Evolutionary conservation across 2,797 vertebrate species (phyloP).

Genomic region (Lophius americanus): DNA sequence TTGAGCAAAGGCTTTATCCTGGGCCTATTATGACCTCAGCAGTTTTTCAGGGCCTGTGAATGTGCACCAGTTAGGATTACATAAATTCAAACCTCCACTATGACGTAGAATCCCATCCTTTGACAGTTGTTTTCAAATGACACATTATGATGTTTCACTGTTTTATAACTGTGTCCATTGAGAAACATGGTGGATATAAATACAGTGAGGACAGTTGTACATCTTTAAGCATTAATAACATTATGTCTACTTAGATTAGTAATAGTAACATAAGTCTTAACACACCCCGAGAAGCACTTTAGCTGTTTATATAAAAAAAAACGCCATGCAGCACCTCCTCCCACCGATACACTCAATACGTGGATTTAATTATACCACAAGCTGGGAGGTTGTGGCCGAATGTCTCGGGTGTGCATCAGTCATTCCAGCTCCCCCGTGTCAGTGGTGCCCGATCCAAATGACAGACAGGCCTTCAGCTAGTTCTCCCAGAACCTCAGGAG

Average conservation of each 20-base stretch:
- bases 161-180: background rate
- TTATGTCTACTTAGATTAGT: background rate
- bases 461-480: conserved; percentile 59
- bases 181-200: conserved; percentile 1
- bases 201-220: background rate
- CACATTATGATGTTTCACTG: background rate
- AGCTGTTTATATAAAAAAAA: conserved; percentile 6
- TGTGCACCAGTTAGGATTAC: conserved; percentile 21
- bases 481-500: conserved; percentile 47
- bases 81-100: conserved; percentile 11
- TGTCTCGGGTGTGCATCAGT: conserved; percentile 34
- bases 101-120: background rate
- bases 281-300: conserved; percentile 10
- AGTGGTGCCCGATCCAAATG: conserved; percentile 49
- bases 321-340: background rate
- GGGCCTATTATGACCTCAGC: conserved; percentile 67
- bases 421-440: conserved; percentile 35
- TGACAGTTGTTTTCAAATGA: conserved; percentile 6
- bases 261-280: background rate
- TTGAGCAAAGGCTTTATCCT: conserved; percentile 55
- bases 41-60: conserved; percentile 42
- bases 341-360: conserved; percentile 11
- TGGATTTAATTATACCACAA: conserved; percentile 21
- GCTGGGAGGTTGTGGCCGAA: conserved; percentile 26
- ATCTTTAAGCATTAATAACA: background rate